These are phyloP conservation scores for Rousettus madagascariensis DNA, from an alignment of 2,797 vertebrate genomes.

Conservation along the genomic window DNA sequence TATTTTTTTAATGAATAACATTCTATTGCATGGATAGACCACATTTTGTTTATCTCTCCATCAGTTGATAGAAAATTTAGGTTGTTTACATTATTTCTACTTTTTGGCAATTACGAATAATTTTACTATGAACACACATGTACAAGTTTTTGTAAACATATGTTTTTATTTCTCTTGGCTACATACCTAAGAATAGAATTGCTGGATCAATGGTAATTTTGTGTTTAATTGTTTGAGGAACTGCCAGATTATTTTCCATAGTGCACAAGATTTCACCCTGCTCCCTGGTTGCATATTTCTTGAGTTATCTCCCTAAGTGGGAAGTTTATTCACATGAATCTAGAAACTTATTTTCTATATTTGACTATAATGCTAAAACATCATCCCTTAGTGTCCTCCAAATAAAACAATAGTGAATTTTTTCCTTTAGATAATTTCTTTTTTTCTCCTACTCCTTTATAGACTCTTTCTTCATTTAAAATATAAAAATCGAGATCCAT, in stretches of 20 bases:
- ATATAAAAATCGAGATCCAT: not conserved
- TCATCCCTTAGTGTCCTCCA: not conserved
- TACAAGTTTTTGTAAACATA: not conserved
- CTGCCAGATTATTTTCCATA: not conserved
- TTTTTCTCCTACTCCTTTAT: not conserved
- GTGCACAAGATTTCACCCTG: not conserved
- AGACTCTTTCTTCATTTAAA: not conserved
- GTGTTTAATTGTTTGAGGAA: not conserved
- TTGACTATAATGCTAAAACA: not conserved
- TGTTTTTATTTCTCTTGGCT: not conserved
- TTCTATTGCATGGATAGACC: not conserved
- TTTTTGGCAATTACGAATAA: not conserved
- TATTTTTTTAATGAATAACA: not conserved
- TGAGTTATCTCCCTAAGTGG: not conserved
- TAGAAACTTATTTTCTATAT: not conserved
- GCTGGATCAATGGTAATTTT: not conserved
- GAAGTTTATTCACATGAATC: not conserved
- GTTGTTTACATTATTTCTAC: not conserved
- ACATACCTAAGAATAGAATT: not conserved
- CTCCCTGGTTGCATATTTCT: not conserved
- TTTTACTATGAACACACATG: not conserved
- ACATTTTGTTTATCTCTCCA: not conserved
- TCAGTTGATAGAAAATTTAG: not conserved
- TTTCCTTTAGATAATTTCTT: not conserved
- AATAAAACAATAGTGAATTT: not conserved